Evolutionary conservation across 2,113 vertebrate genomes (phyloP), one percentile per base, ranked within the genome.

Genomic region (Ivindomyrus marchei): DNA sequence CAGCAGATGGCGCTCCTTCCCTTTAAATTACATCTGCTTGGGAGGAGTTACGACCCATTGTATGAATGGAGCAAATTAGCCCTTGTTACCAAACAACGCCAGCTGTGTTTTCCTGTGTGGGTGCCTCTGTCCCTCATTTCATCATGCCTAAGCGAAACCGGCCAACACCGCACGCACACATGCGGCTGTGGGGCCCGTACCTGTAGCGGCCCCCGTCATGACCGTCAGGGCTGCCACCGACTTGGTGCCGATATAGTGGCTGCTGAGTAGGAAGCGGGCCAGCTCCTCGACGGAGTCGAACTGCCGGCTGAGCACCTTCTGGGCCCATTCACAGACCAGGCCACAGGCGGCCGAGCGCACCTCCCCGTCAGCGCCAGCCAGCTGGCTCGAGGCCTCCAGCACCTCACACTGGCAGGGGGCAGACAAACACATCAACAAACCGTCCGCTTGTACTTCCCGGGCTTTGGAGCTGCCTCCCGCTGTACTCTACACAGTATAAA

Each of bases 251-350:
- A 98, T 99, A 92, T 97, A 99, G 93, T 99, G 98, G 94, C 98
- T 99, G 95, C 97, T 98, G 36, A 99, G 97, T 49, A 99, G 97
- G 94, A 99, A 99, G 92, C 98, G 98, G 91, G 98, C 98, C 94
- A 99, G 87, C 90, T 99, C 98, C 95, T 99, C 94, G 90, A 99
- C 97, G 0, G 97, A 96, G 91, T 99, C 98, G 92, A 99, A 99
- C 92, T 98, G 98, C 50, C 98, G 97, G 94, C 98, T 99, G 92
- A 99, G 95, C 92, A 99, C 98, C 94, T 99, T 99, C 94, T 99
- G 98, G 91, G 98, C 98, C 98, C 98, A 99, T 90, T 99, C 98
- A 88, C 98, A 99, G 85, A 99, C 98, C 77, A 99, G 97, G 74
- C 97, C 97, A 93, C 98, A 99, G 92, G 98, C 98, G 0, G 98